Percentiles rank a stretch among this genome's conserved stretches.
These are phyloP conservation scores for Passer domesticus DNA, from an alignment of 2,113 vertebrate genomes.

Conservation along the genomic window DNA sequence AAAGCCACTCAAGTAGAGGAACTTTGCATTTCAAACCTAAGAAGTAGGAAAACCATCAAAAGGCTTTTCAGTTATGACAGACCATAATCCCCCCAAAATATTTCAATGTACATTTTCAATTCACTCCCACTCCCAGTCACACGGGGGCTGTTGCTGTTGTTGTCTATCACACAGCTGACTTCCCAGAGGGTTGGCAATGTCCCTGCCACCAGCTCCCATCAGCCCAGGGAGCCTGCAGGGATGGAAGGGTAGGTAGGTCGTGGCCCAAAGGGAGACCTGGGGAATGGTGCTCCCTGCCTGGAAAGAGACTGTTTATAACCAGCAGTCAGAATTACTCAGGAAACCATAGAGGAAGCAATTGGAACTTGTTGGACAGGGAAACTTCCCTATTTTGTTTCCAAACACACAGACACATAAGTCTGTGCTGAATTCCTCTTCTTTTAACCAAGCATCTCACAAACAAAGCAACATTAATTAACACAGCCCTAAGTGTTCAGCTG, in stretches of 20 bases:
- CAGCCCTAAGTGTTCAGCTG: background rate
- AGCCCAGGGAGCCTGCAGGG: background rate
- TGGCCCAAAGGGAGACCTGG: background rate
- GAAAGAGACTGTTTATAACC: background rate
- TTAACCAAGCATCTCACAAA: background rate
- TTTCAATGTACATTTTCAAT: slow-evolving; percentile 19
- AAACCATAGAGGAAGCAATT: slow-evolving; percentile 64
- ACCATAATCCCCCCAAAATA: slow-evolving; percentile 53
- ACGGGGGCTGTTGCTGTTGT: background rate
- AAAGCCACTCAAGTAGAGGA: background rate
- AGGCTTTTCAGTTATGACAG: slow-evolving; percentile 15
- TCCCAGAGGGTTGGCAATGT: background rate
- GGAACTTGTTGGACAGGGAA: slow-evolving; percentile 32
- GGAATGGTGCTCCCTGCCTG: background rate
- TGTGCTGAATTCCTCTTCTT: background rate
- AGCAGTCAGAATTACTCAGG: slow-evolving; percentile 18
- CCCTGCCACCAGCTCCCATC: slow-evolving; percentile 39
- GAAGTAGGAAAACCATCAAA: background rate
- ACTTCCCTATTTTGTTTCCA: slow-evolving; percentile 23
- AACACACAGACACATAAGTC: background rate
- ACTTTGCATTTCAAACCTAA: background rate
- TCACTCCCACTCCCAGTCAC: background rate
- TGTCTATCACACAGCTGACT: background rate
- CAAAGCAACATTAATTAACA: background rate
- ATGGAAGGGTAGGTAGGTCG: accelerated